These are phyloP conservation scores for Ctenomys sociabilis DNA, from an alignment of 2,113 vertebrate genomes.

Conservation along the genomic window DNA sequence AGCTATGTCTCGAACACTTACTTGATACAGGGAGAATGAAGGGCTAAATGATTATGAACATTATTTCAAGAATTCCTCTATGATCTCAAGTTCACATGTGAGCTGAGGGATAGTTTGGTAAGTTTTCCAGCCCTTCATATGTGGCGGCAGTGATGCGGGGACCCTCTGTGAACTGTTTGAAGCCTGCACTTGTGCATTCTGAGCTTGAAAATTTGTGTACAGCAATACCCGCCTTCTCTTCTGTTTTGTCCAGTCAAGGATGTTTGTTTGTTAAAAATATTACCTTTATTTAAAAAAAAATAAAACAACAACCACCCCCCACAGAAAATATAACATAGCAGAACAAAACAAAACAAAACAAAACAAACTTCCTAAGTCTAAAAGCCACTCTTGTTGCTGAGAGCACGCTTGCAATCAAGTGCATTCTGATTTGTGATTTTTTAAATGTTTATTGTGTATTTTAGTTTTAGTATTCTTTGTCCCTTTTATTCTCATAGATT, in stretches of 20 bases:
- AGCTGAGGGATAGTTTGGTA: not conserved
- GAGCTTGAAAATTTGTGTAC: not conserved
- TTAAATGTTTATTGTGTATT: not conserved
- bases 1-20: not conserved
- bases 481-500: not conserved
- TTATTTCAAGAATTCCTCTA: not conserved
- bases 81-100: not conserved
- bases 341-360: not conserved
- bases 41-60: not conserved
- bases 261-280: not conserved
- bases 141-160: fast-evolving
- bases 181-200: not conserved
- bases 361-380: not conserved
- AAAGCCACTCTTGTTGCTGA: not conserved
- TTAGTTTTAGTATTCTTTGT: constrained; percentile 22
- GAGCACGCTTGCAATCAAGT: not conserved
- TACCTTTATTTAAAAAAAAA: constrained; percentile 18
- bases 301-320: not conserved
- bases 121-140: not conserved
- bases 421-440: not conserved
- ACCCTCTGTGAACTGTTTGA: not conserved
- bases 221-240: not conserved
- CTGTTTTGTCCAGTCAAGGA: not conserved
- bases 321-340: not conserved
- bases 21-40: not conserved